These are phyloP conservation scores for Tetragnatha montana DNA, from an alignment of 2,888 invertebrate genomes.

Conservation along the genomic window DNA sequence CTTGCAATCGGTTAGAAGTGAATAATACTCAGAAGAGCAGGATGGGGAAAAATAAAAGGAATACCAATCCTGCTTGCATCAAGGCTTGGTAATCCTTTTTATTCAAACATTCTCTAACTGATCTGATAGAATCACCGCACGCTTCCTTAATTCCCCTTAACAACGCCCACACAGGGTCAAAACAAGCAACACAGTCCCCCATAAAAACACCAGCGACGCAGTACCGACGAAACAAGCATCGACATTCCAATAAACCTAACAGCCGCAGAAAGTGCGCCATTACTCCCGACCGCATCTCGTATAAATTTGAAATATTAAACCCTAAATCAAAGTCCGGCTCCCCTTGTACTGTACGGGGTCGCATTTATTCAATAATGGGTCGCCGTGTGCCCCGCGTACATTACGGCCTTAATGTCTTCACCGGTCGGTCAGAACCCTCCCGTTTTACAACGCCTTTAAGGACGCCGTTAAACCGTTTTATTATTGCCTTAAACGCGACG, in stretches of 20 bases:
- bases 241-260: background rate
- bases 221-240: background rate
- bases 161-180: background rate
- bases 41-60: no score
- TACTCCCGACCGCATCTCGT: background rate
- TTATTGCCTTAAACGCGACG: background rate
- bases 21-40: no score
- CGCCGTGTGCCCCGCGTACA: slow-evolving; percentile 10
- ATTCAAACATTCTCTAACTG: no score
- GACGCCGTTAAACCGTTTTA: slow-evolving; percentile 37
- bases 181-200: background rate
- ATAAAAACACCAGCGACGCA: background rate
- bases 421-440: background rate
- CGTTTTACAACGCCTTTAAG: slow-evolving; percentile 28
- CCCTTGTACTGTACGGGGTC: background rate
- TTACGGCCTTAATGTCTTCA: background rate
- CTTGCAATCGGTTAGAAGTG: no score
- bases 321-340: background rate
- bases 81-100: no score
- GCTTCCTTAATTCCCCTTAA: background rate
- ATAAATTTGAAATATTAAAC: background rate
- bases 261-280: background rate
- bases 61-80: no score
- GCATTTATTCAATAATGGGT: background rate
- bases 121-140: no score